Base-by-base conservation (phyloP, 2,888 invertebrate genomes). In the Cylloceria caligata region DNA sequence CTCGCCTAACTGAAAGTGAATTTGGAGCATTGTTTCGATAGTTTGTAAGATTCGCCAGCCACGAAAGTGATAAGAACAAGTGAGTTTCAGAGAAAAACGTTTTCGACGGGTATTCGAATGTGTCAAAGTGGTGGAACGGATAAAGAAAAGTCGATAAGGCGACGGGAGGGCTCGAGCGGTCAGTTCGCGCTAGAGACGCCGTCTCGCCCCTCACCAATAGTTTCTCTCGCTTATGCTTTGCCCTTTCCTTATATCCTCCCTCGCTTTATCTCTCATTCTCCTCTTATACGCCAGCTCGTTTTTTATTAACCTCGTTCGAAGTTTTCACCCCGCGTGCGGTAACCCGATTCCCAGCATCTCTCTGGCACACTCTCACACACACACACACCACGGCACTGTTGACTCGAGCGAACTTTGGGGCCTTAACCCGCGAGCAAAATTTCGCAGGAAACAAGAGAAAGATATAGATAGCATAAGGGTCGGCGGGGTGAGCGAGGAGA, bases 101-200 rank as follows among this genome's bases (percentile, higher is more conserved):
- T 80, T 55, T 30, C 67, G 45, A 72, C 39, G 80, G 52, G 76
- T 76, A 81, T 76, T 72, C 52, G 67, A 81, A 77, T 76, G 81
- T 77, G 81, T 81, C 72, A 81, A 81, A 81, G 76, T 77, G 81
- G 72, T 60, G 60, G 60, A 73, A 60, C 36, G 67, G 71, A 21
- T 62, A 75, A 47, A 72, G 72, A 76, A 81, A 76, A 79, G 81
- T 81, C 81, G 81, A 81, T 81, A 81, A 81, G 77, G 60, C 76
- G 76, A 49, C 49, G 39, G 16, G 65, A 39, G 36, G 42, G 57
- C 42, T 49, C 62, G 62, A 71, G 72, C 72, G 79, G 68, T 68
- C 81, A 72, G 72, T 45, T 72, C 39, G 27, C 55, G 16, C 24
- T 21, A 64, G 78, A 72, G 47, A 39, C 69, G 57, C 16, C 55